These are phyloP conservation scores for Epistrophe eligans DNA, from an alignment of 2,888 invertebrate species.

Conservation along the genomic window DNA sequence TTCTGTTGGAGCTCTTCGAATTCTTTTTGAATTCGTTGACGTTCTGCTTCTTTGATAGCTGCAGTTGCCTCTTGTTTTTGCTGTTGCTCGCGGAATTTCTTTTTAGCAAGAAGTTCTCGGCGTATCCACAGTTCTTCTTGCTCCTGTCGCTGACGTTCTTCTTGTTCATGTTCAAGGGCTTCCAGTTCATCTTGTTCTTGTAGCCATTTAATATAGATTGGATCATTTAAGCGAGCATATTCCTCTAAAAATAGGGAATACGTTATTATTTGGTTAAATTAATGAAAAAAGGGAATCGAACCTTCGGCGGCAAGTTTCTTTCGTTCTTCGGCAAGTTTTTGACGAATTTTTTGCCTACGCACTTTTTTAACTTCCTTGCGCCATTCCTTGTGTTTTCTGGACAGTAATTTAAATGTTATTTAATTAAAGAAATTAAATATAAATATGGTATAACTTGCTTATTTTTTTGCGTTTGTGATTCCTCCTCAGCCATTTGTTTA, in stretches of 20 bases:
- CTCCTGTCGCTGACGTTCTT: constrained; percentile 85
- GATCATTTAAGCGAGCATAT: constrained; percentile 82
- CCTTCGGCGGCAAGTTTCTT: constrained; percentile 84
- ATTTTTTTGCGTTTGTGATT: neutral
- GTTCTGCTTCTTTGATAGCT: constrained; percentile 86
- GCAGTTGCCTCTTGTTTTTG: constrained; percentile 85
- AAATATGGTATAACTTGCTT: constrained; percentile 11
- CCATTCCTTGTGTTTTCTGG: constrained; percentile 85
- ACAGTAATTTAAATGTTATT: neutral
- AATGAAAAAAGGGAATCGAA: constrained; percentile 72
- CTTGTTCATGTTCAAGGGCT: constrained; percentile 85
- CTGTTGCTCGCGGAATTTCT: constrained; percentile 87
- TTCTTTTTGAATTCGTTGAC: constrained; percentile 87
- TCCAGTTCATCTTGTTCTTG: constrained; percentile 85
- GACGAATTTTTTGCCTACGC: constrained; percentile 88
- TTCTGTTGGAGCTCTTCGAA: constrained; percentile 87
- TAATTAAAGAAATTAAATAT: neutral
- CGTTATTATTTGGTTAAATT: neutral
- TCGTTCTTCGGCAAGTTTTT: constrained; percentile 85
- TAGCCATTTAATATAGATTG: constrained; percentile 85
- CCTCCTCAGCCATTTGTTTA: constrained; percentile 13
- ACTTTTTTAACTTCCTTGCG: constrained; percentile 89
- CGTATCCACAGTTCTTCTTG: constrained; percentile 88
- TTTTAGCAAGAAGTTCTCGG: constrained; percentile 87
- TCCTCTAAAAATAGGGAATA: constrained; percentile 80